Conservation (phyloP, 2,797 vertebrate species). For the Danio tinwini region DNA sequence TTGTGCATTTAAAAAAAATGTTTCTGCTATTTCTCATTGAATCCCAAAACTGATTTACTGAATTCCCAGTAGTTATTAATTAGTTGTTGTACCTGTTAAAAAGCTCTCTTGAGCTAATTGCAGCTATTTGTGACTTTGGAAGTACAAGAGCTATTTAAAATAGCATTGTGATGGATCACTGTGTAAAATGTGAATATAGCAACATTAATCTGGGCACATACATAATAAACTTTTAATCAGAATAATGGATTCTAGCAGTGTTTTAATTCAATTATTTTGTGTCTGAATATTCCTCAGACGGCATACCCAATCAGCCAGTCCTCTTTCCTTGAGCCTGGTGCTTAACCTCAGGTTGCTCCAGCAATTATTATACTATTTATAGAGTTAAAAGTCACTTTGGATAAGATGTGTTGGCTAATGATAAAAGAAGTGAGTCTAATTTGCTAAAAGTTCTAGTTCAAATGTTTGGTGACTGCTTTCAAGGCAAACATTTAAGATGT, state of each 20-base stretch:
- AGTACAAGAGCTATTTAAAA: neutral
- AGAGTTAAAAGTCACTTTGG: neutral
- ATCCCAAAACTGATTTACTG: neutral
- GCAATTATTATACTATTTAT: constrained; percentile 9
- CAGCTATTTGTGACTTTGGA: neutral
- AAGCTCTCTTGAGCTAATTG: constrained; percentile 20
- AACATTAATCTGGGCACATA: neutral
- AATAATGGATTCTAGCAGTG: constrained; percentile 12
- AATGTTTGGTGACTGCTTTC: neutral
- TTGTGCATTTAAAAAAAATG: neutral
- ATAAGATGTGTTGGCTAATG: neutral
- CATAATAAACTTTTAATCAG: neutral
- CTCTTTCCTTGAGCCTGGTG: neutral
- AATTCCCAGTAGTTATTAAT: neutral
- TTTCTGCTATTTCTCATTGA: neutral
- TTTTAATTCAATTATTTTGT: neutral
- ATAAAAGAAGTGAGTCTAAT: neutral
- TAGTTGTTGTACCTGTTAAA: neutral
- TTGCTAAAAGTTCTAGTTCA: neutral
- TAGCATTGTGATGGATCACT: constrained; percentile 2
- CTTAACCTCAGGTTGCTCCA: neutral
- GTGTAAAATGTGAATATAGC: constrained; percentile 2
- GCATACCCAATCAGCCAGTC: neutral
- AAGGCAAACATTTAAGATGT: neutral
- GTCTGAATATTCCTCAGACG: neutral